phyloP scores from a whole-genome alignment of 2,797 vertebrate genomes.

The Amblyopsis hoosieri region DNA sequence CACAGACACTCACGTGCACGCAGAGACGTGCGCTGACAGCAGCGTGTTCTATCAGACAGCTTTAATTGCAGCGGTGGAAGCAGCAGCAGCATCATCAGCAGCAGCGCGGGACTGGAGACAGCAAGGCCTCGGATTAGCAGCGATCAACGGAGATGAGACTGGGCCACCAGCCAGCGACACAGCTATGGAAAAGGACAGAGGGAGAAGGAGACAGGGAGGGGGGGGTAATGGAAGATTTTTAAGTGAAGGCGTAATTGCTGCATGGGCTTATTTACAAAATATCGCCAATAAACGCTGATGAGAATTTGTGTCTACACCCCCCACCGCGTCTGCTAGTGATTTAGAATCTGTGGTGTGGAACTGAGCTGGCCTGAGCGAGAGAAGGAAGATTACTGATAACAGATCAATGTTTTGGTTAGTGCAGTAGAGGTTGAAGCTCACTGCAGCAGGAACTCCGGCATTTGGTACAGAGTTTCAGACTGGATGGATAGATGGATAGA shows the following conservation, averaged over 20 bases:
- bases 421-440: neutral
- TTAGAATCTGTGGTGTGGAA: constrained; percentile 21
- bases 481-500: constrained; percentile 9
- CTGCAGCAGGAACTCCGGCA: no score
- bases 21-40: constrained; percentile 48
- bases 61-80: constrained; percentile 61
- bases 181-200: constrained; percentile 7
- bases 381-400: constrained; percentile 26
- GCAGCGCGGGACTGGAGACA: constrained; percentile 42
- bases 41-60: constrained; percentile 59
- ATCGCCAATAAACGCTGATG: constrained; percentile 49
- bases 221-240: constrained; percentile 43
- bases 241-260: constrained; percentile 39
- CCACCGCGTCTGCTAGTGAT: constrained; percentile 41
- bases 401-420: constrained; percentile 16
- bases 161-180: constrained; percentile 49
- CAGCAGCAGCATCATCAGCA: constrained; percentile 24
- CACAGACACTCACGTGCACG: constrained; percentile 18
- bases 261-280: constrained; percentile 51
- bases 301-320: constrained; percentile 33
- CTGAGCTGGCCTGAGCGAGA: constrained; percentile 9
- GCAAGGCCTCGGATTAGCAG: constrained; percentile 40
- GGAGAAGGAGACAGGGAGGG: constrained; percentile 12
- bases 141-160: constrained; percentile 49
- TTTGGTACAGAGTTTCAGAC: neutral